Conservation (phyloP, 2,113 vertebrate genomes). For the human (Homo sapiens) region DNA sequence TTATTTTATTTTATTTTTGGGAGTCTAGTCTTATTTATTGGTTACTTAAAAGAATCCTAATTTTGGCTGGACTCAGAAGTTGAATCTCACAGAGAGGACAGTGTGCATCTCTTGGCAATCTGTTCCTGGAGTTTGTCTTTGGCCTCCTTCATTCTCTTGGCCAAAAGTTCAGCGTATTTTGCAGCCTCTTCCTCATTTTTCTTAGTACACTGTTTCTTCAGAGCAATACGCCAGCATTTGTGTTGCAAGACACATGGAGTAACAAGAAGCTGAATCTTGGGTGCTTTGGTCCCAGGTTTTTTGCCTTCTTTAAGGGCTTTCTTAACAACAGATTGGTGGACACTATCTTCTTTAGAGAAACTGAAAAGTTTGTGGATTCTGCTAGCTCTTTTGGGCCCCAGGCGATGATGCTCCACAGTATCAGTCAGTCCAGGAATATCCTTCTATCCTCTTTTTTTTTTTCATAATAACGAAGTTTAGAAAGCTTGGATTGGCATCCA, state of each 20-base stretch:
- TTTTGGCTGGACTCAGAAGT: neutral
- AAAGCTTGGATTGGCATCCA: neutral
- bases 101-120: neutral
- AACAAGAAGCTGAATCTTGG: neutral
- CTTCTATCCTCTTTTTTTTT: neutral
- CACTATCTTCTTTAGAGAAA: neutral
- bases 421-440: neutral
- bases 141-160: too few relatives aligned
- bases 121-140: neutral
- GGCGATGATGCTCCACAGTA: neutral
- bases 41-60: neutral
- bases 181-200: too few relatives aligned
- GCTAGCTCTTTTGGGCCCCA: neutral
- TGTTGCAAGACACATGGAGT: neutral
- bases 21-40: neutral
- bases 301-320: neutral
- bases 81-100: neutral
- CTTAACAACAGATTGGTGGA: neutral
- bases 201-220: neutral
- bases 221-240: too few relatives aligned
- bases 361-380: neutral
- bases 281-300: neutral
- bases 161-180: too few relatives aligned
- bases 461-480: neutral
- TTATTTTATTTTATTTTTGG: neutral